Evolutionary conservation across 2,113 vertebrate genomes (phyloP).

Genomic region (Pardalotus punctatus): DNA sequence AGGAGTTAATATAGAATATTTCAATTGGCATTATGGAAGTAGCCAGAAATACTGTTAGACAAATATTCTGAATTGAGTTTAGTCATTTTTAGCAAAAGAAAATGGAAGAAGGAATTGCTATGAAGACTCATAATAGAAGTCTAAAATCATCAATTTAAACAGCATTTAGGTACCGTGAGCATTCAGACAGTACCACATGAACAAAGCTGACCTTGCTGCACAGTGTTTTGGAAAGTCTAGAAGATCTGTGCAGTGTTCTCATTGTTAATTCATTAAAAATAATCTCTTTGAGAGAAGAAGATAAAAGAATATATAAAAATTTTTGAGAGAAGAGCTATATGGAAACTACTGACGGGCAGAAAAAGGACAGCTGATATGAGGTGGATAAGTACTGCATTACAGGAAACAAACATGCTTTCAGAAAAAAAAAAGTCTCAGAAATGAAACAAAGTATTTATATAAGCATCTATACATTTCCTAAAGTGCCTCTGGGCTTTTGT

Average conservation of each 20-base stretch:
- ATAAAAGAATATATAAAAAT: neutral
- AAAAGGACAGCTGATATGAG: neutral
- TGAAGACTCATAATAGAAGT: neutral
- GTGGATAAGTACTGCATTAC: neutral
- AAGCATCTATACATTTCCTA: neutral
- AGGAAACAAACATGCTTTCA: neutral
- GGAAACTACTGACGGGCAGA: neutral
- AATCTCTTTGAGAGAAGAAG: neutral
- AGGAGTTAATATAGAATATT: neutral
- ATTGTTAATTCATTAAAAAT: neutral
- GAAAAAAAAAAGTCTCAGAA: neutral
- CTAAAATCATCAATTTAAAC: neutral
- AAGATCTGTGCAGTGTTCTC: neutral
- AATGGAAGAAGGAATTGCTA: neutral
- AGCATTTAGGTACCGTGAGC: accelerated
- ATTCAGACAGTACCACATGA: neutral
- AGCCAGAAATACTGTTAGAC: neutral
- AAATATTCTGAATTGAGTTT: neutral
- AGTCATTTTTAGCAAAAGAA: neutral
- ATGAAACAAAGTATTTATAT: neutral
- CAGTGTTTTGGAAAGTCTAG: neutral
- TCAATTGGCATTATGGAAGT: neutral
- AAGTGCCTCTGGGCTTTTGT: neutral
- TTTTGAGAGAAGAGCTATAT: neutral
- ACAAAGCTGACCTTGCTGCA: neutral